phyloP scores from a whole-genome alignment of 2,113 vertebrate genomes.

The Hemicordylus capensis region DNA sequence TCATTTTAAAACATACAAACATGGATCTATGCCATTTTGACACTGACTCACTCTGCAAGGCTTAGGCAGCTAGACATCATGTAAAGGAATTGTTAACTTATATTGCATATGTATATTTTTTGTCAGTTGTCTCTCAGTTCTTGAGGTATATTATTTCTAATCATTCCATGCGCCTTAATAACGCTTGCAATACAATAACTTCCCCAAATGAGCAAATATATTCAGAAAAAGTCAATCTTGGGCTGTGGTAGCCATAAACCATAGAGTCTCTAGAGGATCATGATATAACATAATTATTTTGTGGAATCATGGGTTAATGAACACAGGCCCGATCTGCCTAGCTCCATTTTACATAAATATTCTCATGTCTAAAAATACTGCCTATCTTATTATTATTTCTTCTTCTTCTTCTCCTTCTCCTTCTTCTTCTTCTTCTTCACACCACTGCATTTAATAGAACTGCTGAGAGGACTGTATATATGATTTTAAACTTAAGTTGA shows the following conservation, averaged over 20 bases:
- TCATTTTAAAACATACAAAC: slow-evolving; percentile 84
- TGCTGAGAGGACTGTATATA: slow-evolving; percentile 97
- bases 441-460: slow-evolving; percentile 99
- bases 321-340: slow-evolving; percentile 75
- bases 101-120: slow-evolving; percentile 95
- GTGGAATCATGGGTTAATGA: slow-evolving; percentile 76
- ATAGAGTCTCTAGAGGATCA: slow-evolving; percentile 83
- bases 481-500: slow-evolving; percentile 91
- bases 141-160: slow-evolving; percentile 96
- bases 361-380: slow-evolving; percentile 92
- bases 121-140: slow-evolving; percentile 95
- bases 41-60: slow-evolving; percentile 91
- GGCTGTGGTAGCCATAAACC: slow-evolving; percentile 95
- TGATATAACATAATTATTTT: slow-evolving; percentile 78
- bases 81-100: slow-evolving; percentile 97
- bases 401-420: no score
- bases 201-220: slow-evolving; percentile 78
- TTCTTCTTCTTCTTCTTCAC: slow-evolving; percentile 79
- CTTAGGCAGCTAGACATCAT: slow-evolving; percentile 99
- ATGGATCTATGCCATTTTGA: slow-evolving; percentile 83
- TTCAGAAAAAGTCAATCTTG: slow-evolving; percentile 85
- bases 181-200: slow-evolving; percentile 91
- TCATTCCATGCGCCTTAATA: slow-evolving; percentile 99
- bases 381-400: no score
- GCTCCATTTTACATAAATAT: slow-evolving; percentile 88